Base-by-base conservation (phyloP, 2,888 invertebrate genomes). In the Plagodis dolabraria region DNA sequence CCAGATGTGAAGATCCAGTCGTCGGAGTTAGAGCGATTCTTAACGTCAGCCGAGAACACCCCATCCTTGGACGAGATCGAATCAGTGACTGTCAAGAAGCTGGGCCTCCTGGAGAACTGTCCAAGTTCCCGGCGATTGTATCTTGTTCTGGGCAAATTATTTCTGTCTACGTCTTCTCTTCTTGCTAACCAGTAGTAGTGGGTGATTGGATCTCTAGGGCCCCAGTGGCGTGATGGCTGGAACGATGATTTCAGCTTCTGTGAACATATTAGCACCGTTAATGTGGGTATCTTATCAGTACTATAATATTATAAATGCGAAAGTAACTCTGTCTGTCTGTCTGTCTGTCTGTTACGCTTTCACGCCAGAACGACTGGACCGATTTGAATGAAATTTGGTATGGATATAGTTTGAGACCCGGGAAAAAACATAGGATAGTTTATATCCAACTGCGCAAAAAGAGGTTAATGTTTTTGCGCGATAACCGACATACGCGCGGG, bases 231-330 rank as follows among this genome's bases (percentile, higher is more conserved):
- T 0, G 91, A 86, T 5, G 92, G 87, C 57, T 72, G 76, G 68
- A 92, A 89, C 9, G 92, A 86, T 34, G 87, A 81, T 64, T 82
- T 86, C 59, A 92, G 67, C 67, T 92, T 92, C 92, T 92, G 86
- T 59, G 73, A 75, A 22, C 22, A 22, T 22, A 22, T 22, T 22
- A 22, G 22, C 4, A 22, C 22, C 22, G n/a, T n/a, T n/a, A n/a
- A n/a, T n/a, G n/a, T n/a, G n/a, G n/a, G n/a, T n/a, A n/a, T n/a
- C n/a, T n/a, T n/a, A n/a, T n/a, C n/a, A n/a, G n/a, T n/a, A n/a
- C n/a, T n/a, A n/a, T n/a, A n/a, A n/a, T n/a, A n/a, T n/a, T n/a
- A n/a, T n/a, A n/a, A n/a, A n/a, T n/a, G n/a, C n/a, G n/a, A n/a
- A n/a, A n/a, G n/a, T n/a, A n/a, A n/a, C n/a, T n/a, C n/a, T n/a